phyloP scores from a whole-genome alignment of 2,888 invertebrate species.

The Platerodrilus igneus region DNA sequence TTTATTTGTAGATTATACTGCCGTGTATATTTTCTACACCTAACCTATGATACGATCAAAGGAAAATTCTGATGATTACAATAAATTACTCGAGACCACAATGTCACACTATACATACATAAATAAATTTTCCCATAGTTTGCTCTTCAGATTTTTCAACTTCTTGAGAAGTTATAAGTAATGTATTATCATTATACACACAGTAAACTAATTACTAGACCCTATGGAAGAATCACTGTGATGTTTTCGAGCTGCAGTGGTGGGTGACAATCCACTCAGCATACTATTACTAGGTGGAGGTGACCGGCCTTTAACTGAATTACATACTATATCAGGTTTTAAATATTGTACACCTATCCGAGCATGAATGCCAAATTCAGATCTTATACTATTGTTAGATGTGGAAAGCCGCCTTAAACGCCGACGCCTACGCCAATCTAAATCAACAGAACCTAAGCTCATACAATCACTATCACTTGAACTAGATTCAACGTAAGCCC shows the following conservation, averaged over 20 bases:
- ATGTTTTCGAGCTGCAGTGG: conserved; percentile 45
- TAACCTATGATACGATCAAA: too few species aligned
- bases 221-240: conserved; percentile 40
- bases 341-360: conserved; percentile 43
- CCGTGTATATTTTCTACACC: too few species aligned
- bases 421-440: conserved; percentile 45
- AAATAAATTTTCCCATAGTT: too few species aligned
- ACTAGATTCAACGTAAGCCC: conserved; percentile 52
- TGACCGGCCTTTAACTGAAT: conserved; percentile 41
- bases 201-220: conserved; percentile 44
- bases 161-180: too few species aligned
- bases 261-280: conserved; percentile 54
- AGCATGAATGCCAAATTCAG: conserved; percentile 42
- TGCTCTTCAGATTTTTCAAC: too few species aligned
- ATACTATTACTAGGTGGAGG: conserved; percentile 55
- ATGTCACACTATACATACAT: too few species aligned
- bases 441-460: conserved; percentile 46
- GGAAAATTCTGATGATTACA: too few species aligned
- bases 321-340: conserved; percentile 43
- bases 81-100: too few species aligned
- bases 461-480: conserved; percentile 52
- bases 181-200: neutral
- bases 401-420: conserved; percentile 42
- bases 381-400: conserved; percentile 46
- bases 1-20: too few species aligned